These are phyloP conservation scores for Pteronura brasiliensis DNA, from an alignment of 2,113 vertebrate species.

Conservation along the genomic window DNA sequence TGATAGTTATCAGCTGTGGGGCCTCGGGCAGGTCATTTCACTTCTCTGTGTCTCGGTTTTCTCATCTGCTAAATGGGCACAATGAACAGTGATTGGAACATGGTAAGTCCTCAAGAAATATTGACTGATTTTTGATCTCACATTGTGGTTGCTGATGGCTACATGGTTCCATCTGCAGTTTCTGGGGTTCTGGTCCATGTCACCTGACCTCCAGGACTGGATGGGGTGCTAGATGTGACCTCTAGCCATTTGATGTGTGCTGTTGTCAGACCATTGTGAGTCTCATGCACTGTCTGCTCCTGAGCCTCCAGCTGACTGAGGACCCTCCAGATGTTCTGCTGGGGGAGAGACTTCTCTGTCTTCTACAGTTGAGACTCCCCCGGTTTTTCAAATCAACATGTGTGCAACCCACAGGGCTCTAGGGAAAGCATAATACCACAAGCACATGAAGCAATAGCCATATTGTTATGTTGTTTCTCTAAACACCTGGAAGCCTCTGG, in stretches of 20 bases:
- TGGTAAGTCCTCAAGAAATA: not conserved
- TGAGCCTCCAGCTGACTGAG: not conserved
- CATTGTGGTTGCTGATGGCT: rapidly evolving
- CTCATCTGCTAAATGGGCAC: not conserved
- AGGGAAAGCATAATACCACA: not conserved
- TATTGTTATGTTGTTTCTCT: not conserved
- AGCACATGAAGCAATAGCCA: not conserved
- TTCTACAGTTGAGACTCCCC: not conserved
- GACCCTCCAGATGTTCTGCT: not conserved
- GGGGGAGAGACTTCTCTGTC: not conserved
- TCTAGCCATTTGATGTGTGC: not conserved
- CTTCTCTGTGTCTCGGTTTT: not conserved
- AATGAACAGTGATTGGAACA: not conserved
- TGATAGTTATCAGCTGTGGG: not conserved
- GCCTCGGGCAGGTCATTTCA: not conserved
- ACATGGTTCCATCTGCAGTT: not conserved
- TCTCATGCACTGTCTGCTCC: not conserved
- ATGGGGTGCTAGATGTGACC: not conserved
- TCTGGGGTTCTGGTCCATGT: not conserved
- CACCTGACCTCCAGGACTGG: not conserved
- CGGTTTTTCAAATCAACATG: not conserved
- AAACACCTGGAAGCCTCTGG: conserved; percentile 28
- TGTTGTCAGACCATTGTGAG: not conserved
- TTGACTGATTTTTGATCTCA: not conserved
- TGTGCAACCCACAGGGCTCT: not conserved